These are phyloP conservation scores for Adelphocoris suturalis DNA, from an alignment of 2,888 invertebrate genomes.

Conservation along the genomic window DNA sequence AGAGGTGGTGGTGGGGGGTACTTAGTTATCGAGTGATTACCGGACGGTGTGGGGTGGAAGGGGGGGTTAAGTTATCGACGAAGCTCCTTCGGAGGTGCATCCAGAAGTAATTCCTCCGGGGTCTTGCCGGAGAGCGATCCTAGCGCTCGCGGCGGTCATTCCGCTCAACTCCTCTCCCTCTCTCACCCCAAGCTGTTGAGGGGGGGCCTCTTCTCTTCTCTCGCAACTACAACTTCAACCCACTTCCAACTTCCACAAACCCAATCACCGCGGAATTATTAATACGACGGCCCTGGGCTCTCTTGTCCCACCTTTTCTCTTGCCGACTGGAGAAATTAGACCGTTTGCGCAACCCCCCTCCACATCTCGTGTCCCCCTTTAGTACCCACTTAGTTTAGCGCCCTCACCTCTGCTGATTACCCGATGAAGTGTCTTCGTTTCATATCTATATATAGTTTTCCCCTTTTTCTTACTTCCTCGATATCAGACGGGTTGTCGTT, in stretches of 20 bases:
- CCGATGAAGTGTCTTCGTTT: background rate
- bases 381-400: background rate
- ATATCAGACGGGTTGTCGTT: background rate
- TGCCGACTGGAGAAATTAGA: background rate
- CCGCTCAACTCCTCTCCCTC: background rate
- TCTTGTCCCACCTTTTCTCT: background rate
- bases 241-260: constrained; percentile 29
- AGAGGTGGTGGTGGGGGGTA: constrained; percentile 45
- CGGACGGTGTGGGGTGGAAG: constrained; percentile 46
- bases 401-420: constrained; percentile 4
- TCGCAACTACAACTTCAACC: constrained; percentile 3
- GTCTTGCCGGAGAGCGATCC: background rate
- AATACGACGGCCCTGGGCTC: background rate
- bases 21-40: background rate
- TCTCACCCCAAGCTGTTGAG: background rate
- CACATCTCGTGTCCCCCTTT: background rate
- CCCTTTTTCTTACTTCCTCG: background rate
- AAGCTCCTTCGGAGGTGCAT: constrained; percentile 42
- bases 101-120: constrained; percentile 13
- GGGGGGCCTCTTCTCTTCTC: background rate
- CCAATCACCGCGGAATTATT: constrained; percentile 37
- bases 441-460: background rate
- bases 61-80: constrained; percentile 62
- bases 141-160: background rate
- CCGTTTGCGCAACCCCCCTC: background rate